Evolutionary conservation across 2,113 vertebrate genomes (phyloP).

Genomic region (Cettia cetti): DNA sequence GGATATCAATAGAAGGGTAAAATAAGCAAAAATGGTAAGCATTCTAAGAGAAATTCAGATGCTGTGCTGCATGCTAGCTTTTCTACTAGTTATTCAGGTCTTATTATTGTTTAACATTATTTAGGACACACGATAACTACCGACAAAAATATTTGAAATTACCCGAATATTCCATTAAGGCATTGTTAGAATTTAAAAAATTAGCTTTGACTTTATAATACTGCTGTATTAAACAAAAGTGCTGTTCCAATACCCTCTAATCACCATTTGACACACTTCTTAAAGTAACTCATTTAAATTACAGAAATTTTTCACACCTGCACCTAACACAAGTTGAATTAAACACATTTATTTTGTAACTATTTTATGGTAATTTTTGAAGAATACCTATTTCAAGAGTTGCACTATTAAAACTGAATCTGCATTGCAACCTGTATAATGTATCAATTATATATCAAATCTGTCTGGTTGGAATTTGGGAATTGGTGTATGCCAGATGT

Average conservation of each 20-base stretch:
- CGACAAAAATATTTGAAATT: neutral
- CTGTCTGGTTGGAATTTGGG: neutral
- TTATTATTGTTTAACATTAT: neutral
- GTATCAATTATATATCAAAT: neutral
- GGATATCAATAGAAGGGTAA: constrained; percentile 68
- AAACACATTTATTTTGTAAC: neutral
- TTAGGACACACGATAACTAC: neutral
- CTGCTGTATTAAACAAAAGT: neutral
- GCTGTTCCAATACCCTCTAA: neutral
- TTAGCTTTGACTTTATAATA: neutral
- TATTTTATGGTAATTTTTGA: neutral
- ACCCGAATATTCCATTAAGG: neutral
- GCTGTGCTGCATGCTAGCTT: neutral
- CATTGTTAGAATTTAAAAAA: neutral
- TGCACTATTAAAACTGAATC: neutral
- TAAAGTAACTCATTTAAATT: neutral
- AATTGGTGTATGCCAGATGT: neutral
- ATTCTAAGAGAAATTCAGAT: constrained; percentile 59
- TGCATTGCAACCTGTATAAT: neutral
- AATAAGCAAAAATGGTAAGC: constrained; percentile 68
- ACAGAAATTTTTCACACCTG: neutral
- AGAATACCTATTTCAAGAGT: neutral
- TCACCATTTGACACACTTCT: neutral
- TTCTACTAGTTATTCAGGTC: neutral
- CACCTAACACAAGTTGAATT: neutral